These are phyloP conservation scores for Puffinus mauretanicus DNA, from an alignment of 2,113 vertebrate genomes.

Conservation along the genomic window DNA sequence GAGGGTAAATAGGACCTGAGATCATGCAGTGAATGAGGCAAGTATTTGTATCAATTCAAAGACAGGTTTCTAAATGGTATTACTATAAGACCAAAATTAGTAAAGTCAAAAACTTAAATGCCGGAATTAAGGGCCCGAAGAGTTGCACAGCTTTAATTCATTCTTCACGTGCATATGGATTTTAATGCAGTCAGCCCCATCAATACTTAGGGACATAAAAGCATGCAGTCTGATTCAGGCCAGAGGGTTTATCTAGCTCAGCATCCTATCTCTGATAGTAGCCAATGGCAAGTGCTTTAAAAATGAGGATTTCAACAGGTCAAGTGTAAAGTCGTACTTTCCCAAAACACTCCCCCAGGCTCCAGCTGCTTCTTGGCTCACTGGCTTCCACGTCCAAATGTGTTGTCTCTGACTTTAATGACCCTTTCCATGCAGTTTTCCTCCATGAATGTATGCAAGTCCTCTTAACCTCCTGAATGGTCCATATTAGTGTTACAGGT, in stretches of 20 bases:
- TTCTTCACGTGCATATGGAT: rapidly evolving
- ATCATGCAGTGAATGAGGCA: background rate
- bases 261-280: background rate
- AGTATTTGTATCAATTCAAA: background rate
- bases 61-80: background rate
- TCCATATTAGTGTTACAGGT: background rate
- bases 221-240: background rate
- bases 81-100: background rate
- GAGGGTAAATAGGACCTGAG: background rate
- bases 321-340: background rate
- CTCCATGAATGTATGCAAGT: background rate
- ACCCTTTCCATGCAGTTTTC: background rate
- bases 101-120: background rate
- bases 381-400: background rate
- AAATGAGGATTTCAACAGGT: background rate
- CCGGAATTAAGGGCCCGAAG: background rate
- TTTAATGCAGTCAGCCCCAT: background rate
- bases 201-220: background rate
- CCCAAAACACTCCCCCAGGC: background rate
- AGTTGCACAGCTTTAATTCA: background rate
- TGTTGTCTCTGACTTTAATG: background rate
- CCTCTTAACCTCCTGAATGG: background rate
- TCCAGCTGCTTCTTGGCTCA: background rate
- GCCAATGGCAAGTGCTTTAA: background rate
- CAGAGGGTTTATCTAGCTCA: background rate